Base-by-base conservation (phyloP, 2,888 invertebrate genomes). In the Archips xylosteana region DNA sequence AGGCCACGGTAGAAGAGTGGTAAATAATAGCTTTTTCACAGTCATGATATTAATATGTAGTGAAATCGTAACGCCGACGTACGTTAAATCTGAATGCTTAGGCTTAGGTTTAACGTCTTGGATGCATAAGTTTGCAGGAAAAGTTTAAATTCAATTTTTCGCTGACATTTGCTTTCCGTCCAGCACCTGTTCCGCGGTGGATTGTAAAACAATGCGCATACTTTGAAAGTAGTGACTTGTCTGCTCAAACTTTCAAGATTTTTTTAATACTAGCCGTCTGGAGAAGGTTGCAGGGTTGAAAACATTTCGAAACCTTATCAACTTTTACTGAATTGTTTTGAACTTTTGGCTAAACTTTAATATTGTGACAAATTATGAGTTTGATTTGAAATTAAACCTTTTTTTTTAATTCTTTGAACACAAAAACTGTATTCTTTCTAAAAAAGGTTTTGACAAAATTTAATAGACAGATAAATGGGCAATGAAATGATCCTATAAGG, bases 151-250 rank as follows among this genome's bases (percentile, higher is more conserved):
- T 9, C 54, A 57, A 57, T 12, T 57, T 57, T 57, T 66, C 8
- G 23, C 61, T 66, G 49, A 62, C 63, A 49, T 63, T 69, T 42
- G 42, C 61, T 63, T 54, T 42, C 15, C 34, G 39, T 12, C 61
- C 51, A 10, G 36, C 73, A 73, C 73, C 72, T 69, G 72, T 47
- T 36, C 49, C 51, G 9, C 42, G 68, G 59, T 39, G n/a, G 49
- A 69, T 60, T 69, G 15, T 59, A 49, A 73, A 64, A 73, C 73
- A 73, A 69, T 69, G 73, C 60, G 68, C 68, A 34, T 45, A 68
- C 47, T 63, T 36, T 10, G 36, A 15, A n/a, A 65, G 51, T 36
- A 12, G 12, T 3, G 9, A 12, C 47, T 34, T 13, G 63, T 47
- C 32, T 34, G n/a, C 36, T 62, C 42, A 34, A 64, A 73, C 68